Evolutionary conservation across 1,140 invertebrate genomes (phyloP), one percentile per base, ranked within the genome.

Genomic region (Drosophila auraria): DNA sequence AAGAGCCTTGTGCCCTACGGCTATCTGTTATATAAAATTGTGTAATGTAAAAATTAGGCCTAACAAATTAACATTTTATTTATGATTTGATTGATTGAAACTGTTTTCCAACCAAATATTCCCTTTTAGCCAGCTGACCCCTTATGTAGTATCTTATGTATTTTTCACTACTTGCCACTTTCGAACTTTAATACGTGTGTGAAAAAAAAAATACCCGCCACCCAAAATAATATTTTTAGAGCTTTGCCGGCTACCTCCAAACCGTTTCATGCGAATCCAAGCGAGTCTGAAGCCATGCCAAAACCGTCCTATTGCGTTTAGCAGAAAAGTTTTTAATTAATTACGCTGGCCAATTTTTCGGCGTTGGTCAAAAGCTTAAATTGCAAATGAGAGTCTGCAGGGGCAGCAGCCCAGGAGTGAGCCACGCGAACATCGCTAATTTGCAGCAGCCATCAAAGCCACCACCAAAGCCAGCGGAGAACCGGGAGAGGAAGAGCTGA

Each of bases 261-360:
- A 15, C 36, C 30, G 57, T 50, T 40, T 42, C 49, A 65, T 50
- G 15, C 15, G 15, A 36, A 64, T 36, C 27, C 36, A 30, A 42
- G 38, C 9, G 11, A 17, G 64, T 8, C 54, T 56, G 49, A 50
- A 47, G 45, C 53, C 45, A 17, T 17, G 44, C 61, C 38, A 61
- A 15, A 23, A 33, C 53, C 44, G 15, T 40, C 49, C 51, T 11
- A 78, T 78, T 78, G 44, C 75, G 72, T 68, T 79, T 56, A 62
- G 60, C 76, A 45, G 59, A 47, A 84, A 89, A 89, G 68, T 89
- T 87, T 87, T 87, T 87, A 87, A 87, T 87, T 87, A 87, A 89
- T 90, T 87, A 81, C 74, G 56, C 77, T 81, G 51, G 65, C 70
- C 68, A 78, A 70, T 87, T 83, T 87, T 80, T 53, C 68, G 65